phyloP scores from a whole-genome alignment of 2,113 vertebrate genomes.

The Nipponia nippon region DNA sequence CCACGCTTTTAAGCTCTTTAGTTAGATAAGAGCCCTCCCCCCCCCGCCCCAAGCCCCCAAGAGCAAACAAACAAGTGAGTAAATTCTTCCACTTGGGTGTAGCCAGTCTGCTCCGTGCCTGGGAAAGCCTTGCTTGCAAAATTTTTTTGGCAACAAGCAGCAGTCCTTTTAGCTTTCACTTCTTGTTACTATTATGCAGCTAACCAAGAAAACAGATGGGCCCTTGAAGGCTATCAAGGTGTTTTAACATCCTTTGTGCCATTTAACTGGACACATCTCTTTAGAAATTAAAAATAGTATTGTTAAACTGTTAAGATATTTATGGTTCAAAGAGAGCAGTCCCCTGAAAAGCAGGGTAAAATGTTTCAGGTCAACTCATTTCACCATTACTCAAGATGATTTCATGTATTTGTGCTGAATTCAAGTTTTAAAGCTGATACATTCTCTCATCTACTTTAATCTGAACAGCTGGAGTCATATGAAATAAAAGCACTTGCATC shows the following conservation, averaged over 20 bases:
- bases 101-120: conserved; percentile 54
- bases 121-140: conserved; percentile 65
- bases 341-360: background rate
- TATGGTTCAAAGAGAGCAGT: background rate
- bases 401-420: background rate
- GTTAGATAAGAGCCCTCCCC: conserved; percentile 71
- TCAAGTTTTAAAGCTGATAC: background rate
- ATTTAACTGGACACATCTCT: background rate
- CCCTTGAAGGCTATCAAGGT: background rate
- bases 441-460: background rate
- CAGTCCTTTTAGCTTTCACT: conserved; percentile 45
- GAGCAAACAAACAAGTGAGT: conserved; percentile 59
- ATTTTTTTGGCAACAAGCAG: conserved; percentile 41
- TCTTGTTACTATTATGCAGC: conserved; percentile 1
- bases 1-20: background rate
- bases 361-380: background rate
- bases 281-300: background rate
- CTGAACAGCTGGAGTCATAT: background rate
- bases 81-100: conserved; percentile 64
- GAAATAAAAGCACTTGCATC: background rate
- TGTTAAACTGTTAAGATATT: background rate
- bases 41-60: conserved; percentile 2
- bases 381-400: background rate
- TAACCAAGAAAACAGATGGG: background rate
- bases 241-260: background rate